Evolutionary conservation across 2,888 invertebrate genomes (phyloP).

Genomic region (Agriopis aurantiaria): DNA sequence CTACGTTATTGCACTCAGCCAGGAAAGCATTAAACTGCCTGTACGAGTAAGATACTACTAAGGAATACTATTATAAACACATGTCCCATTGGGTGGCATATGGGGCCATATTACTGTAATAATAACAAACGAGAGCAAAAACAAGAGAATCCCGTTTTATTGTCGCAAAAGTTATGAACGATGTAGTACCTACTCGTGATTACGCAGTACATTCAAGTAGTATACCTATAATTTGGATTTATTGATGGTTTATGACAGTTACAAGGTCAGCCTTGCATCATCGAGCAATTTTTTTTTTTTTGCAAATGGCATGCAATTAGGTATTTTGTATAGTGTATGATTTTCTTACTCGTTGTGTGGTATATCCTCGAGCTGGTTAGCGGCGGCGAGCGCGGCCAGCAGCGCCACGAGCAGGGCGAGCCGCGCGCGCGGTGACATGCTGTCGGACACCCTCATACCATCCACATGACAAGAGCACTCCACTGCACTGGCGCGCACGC

Average conservation of each 20-base stretch:
- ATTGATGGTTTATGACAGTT: neutral
- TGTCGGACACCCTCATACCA: constrained; percentile 71
- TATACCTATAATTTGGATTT: neutral
- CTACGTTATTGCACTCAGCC: neutral
- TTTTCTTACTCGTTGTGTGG: constrained; percentile 95
- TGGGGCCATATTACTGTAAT: constrained; percentile 30
- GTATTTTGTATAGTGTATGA: neutral
- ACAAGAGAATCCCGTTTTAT: constrained; percentile 16
- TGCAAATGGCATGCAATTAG: neutral
- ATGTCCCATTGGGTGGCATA: constrained; percentile 27
- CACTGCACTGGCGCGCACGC: constrained; percentile 62
- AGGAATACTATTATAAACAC: constrained; percentile 38
- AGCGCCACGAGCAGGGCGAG: constrained; percentile 70
- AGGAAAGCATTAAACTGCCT: neutral
- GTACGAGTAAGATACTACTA: neutral
- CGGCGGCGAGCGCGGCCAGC: constrained; percentile 74
- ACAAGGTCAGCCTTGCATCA: constrained; percentile 26
- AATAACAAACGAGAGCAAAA: constrained; percentile 37
- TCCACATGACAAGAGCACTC: constrained; percentile 76
- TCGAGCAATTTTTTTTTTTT: neutral
- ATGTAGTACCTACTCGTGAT: neutral
- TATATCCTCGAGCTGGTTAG: constrained; percentile 95
- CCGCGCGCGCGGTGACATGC: constrained; percentile 70
- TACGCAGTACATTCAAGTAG: neutral
- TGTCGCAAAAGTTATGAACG: constrained; percentile 5